Conservation (phyloP, 2,888 invertebrate genomes). For the Leptinotarsa juncta region DNA sequence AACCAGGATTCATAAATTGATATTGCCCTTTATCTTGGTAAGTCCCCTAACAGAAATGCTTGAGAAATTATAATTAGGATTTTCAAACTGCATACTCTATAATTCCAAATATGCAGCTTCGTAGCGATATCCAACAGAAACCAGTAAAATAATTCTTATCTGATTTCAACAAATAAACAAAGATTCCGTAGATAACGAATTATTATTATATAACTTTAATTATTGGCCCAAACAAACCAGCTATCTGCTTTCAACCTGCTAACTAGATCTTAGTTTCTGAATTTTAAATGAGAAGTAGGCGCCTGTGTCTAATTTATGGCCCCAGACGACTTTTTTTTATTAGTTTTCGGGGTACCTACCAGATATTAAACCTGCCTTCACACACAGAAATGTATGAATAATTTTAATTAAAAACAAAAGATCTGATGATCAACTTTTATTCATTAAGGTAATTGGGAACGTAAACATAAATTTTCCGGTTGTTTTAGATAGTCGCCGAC, state of each 20-base stretch:
- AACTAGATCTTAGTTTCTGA: conserved; percentile 52
- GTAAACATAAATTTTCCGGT: conserved; percentile 1
- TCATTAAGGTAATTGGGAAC: conserved; percentile 1
- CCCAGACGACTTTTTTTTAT: conserved; percentile 52
- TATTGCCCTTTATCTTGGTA: no score
- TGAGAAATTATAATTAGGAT: not conserved
- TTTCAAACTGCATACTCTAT: not conserved
- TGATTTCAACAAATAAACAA: conserved; percentile 17
- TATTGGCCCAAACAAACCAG: conserved; percentile 11
- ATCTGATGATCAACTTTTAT: conserved; percentile 1
- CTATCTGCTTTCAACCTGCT: conserved; percentile 39
- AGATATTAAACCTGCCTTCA: conserved; percentile 30
- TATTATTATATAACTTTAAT: conserved; percentile 15
- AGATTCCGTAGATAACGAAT: conserved; percentile 10
- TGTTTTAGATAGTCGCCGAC: no score
- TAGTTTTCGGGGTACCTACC: conserved; percentile 40
- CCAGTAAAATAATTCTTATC: conserved; percentile 10
- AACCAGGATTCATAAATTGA: no score
- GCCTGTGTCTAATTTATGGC: conserved; percentile 58
- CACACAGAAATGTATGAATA: conserved; percentile 48
- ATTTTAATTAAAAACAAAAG: conserved; percentile 50
- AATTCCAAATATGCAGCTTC: not conserved
- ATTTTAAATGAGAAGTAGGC: conserved; percentile 58
- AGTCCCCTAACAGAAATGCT: not conserved
- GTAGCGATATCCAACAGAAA: not conserved